A percentile compares a stretch with the other conserved stretches of the same genome.
These are phyloP conservation scores for Grammomys dolichurus DNA, from an alignment of 2,113 vertebrate species.

Conservation along the genomic window DNA sequence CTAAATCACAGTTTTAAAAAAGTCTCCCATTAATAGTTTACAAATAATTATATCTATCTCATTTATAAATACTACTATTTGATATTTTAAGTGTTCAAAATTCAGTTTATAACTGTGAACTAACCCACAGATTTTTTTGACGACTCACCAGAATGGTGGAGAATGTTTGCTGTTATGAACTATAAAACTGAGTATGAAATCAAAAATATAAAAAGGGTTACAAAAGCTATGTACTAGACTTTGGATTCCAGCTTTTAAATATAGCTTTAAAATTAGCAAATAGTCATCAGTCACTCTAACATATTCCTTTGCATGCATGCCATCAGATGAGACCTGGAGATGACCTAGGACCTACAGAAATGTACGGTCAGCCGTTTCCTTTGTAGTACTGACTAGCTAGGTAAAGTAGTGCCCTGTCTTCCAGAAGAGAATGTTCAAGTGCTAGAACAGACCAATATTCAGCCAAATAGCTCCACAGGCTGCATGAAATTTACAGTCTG, in stretches of 20 bases:
- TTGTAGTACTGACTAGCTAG: constrained; percentile 16
- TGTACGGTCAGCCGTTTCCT: neutral
- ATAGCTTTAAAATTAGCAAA: constrained; percentile 43
- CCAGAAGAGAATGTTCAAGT: constrained; percentile 12
- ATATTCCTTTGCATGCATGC: constrained; percentile 34
- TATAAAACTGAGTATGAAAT: constrained; percentile 38
- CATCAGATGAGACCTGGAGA: constrained; percentile 54
- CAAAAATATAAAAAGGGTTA: constrained; percentile 55
- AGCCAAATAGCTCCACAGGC: neutral
- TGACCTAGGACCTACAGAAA: constrained; percentile 36
- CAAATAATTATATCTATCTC: constrained; percentile 54
- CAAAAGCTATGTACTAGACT: constrained; percentile 36
- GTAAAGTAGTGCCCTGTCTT: constrained; percentile 9
- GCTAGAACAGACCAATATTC: neutral
- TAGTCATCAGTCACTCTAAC: constrained; percentile 25
- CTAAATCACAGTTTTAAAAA: constrained; percentile 50
- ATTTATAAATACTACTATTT: constrained; percentile 46
- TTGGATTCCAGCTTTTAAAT: constrained; percentile 15
- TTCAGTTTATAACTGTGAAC: constrained; percentile 26
- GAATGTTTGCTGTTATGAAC: constrained; percentile 54
- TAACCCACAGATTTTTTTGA: constrained; percentile 57
- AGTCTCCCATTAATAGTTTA: constrained; percentile 36
- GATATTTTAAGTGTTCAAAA: constrained; percentile 36
- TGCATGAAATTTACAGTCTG: constrained; percentile 14
- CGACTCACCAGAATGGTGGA: neutral